A percentile compares a stretch with the other conserved stretches of the same genome.
phyloP scores from a whole-genome alignment of 2,888 invertebrate species.

The Tiliacea citrago region DNA sequence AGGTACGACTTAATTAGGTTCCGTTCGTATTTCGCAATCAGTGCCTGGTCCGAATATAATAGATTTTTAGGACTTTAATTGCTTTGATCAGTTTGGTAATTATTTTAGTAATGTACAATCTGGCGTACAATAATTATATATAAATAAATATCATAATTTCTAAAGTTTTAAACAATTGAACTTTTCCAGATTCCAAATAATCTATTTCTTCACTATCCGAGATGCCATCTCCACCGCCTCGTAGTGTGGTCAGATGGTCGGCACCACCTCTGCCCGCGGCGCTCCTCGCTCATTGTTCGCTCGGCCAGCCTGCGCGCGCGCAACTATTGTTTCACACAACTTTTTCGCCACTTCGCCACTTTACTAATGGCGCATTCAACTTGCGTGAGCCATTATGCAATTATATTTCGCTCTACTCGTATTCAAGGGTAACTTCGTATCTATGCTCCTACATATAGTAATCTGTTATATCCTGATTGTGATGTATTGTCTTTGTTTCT shows the following conservation, averaged over 20 bases:
- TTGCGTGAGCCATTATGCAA: constrained; percentile 66
- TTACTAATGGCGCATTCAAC: constrained; percentile 70
- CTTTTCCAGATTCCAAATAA: not conserved
- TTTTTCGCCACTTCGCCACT: constrained; percentile 76
- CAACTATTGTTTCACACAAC: constrained; percentile 73
- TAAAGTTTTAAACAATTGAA: not conserved
- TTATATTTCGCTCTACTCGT: constrained; percentile 66
- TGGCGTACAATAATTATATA: too few relatives aligned
- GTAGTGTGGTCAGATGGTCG: constrained; percentile 38
- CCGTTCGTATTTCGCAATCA: not conserved
- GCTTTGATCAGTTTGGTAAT: too few relatives aligned
- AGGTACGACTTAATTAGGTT: not conserved
- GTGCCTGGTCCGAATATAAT: not conserved
- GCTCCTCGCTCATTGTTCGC: constrained; percentile 73
- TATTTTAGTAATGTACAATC: too few relatives aligned
- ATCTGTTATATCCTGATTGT: constrained; percentile 52
- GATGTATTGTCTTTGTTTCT: constrained; percentile 56
- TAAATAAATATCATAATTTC: too few relatives aligned
- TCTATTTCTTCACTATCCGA: constrained; percentile 32
- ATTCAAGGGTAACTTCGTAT: constrained; percentile 61
- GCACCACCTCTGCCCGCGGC: constrained; percentile 68
- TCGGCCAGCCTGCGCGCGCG: constrained; percentile 60
- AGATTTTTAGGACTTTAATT: too few relatives aligned
- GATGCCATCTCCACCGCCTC: constrained; percentile 54
- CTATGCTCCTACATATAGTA: constrained; percentile 27